phyloP scores from a whole-genome alignment of 2,797 vertebrate genomes.

The Enteromius afrohamiltoni region DNA sequence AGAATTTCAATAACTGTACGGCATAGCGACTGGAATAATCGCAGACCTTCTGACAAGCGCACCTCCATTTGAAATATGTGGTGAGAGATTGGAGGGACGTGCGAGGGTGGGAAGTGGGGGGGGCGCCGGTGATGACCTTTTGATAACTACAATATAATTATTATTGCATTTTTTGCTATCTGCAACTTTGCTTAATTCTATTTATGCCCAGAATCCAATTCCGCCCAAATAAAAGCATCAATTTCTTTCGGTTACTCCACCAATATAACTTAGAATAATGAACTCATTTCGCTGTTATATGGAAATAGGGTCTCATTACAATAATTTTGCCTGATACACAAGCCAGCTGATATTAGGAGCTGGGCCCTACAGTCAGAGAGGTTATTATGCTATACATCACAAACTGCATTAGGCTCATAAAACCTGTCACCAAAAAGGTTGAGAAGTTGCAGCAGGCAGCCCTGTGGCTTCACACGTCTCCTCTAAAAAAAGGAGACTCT shows the following conservation, averaged over 20 bases:
- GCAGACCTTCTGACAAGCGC: conserved; percentile 47
- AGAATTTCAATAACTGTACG: conserved; percentile 59
- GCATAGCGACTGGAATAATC: conserved; percentile 56
- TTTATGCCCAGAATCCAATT: conserved; percentile 81
- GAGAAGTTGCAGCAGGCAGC: conserved; percentile 77
- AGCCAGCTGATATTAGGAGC: conserved; percentile 82
- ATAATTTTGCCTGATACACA: conserved; percentile 85
- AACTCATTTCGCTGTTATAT: conserved; percentile 87
- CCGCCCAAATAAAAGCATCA: conserved; percentile 80
- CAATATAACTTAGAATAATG: conserved; percentile 85
- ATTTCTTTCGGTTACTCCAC: conserved; percentile 81
- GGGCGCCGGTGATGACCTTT: conserved; percentile 71
- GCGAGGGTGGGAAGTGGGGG: conserved; percentile 25
- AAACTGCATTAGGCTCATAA: conserved; percentile 84
- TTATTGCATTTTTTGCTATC: conserved; percentile 77
- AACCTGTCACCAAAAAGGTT: conserved; percentile 83
- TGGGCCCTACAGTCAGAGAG: conserved; percentile 82
- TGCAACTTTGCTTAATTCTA: conserved; percentile 78
- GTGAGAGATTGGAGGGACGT: conserved; percentile 61
- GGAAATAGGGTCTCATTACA: conserved; percentile 87
- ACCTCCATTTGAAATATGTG: conserved; percentile 62
- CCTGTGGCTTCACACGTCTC: conserved; percentile 78
- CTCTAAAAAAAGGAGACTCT: conserved; percentile 71
- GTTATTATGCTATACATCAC: conserved; percentile 89
- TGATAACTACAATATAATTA: conserved; percentile 77